Evolutionary conservation across 2,113 vertebrate genomes (phyloP), one percentile per base, ranked within the genome.

Genomic region (Microcebus murinus): DNA sequence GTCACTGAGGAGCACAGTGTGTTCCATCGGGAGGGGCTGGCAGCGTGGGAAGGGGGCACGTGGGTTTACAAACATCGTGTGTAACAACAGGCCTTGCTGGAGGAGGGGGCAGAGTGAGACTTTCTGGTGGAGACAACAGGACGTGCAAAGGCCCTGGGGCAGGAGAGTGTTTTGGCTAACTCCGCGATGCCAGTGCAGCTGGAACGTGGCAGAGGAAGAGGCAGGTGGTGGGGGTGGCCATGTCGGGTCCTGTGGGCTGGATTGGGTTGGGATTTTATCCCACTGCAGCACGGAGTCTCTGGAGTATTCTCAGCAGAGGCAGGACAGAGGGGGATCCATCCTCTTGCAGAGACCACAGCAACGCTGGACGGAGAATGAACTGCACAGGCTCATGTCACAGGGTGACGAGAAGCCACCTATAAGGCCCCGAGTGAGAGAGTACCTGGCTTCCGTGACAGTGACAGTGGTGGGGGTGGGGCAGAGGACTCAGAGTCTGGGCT

Each of bases 401-500:
- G 6, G n/a, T 0, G 82, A 61, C 0, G 6, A 39, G 84, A 17
- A 3, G 50, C 21, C 4, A 21, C 29, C 48, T 6, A 15, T 23
- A 0, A 17, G 23, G 31, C 20, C 73, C 39, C 0, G 0, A 42
- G 74, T 21, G 63, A 59, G 4, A 25, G 17, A 31, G 23, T 2
- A 5, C 63, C 36, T 6, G 8, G 31, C 15, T 15, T 14, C 82
- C 7, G 17, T 63, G 25, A 12, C 34, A 2, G 55, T 6, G 57
- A n/a, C 12, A 2, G 11, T 20, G 1, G 25, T 2, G 8, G 34
- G 4, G 34, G 45, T 3, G 6, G 36, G 8, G 57, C 7, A 36
- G 31, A 34, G n/a, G n/a, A 21, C 13, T 25, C 13, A 12, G 48
- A 55, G 10, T 48, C 61, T 1, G 50, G 17, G 23, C 14, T 87